These are phyloP conservation scores for Andrena fulva DNA, from an alignment of 2,888 invertebrate species.

Conservation along the genomic window DNA sequence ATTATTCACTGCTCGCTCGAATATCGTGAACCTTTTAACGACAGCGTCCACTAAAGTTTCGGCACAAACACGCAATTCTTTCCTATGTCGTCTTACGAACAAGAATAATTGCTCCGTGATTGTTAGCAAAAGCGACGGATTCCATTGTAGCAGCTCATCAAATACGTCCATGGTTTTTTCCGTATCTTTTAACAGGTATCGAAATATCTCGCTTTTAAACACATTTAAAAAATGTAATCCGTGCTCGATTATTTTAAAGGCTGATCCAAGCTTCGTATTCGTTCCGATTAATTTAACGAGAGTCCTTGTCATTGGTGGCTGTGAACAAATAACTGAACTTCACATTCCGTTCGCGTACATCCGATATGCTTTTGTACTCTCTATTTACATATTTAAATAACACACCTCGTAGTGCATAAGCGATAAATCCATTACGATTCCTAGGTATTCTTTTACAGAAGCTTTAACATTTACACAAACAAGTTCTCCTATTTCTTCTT, in stretches of 20 bases:
- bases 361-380: background rate
- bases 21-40: conserved; percentile 67
- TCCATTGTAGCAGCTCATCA: conserved; percentile 61
- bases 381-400: background rate
- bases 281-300: conserved; percentile 64
- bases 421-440: conserved; percentile 72
- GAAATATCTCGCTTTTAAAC: conserved; percentile 78
- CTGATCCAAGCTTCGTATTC: conserved; percentile 35
- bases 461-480: conserved; percentile 57
- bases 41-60: conserved; percentile 69
- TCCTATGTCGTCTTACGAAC: conserved; percentile 73
- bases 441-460: conserved; percentile 71
- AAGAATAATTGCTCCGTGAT: conserved; percentile 78
- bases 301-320: conserved; percentile 50
- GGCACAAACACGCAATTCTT: conserved; percentile 42
- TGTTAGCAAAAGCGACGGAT: conserved; percentile 74
- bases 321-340: conserved; percentile 40
- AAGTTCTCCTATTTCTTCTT: conserved; percentile 43
- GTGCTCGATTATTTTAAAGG: conserved; percentile 71
- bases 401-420: conserved; percentile 64
- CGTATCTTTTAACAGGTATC: conserved; percentile 72
- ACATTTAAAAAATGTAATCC: conserved; percentile 82
- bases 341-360: background rate
- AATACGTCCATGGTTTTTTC: conserved; percentile 72
- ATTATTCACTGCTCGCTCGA: conserved; percentile 68